phyloP scores from a whole-genome alignment of 1,140 invertebrate species.

The Drosophila sucinea region DNA sequence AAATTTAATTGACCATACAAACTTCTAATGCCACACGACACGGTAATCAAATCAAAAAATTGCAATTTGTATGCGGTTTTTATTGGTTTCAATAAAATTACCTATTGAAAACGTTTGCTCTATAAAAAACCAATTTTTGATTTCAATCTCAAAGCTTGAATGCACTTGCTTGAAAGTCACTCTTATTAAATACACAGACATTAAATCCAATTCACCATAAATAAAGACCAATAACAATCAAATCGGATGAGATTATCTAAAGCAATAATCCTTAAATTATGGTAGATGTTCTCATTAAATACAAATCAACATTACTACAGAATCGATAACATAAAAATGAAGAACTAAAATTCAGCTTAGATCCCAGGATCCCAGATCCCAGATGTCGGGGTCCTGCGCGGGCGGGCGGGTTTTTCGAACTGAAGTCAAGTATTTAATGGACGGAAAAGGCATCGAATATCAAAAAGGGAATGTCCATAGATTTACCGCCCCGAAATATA shows the following conservation, averaged over 20 bases:
- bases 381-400: not conserved
- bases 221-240: not conserved
- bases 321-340: not conserved
- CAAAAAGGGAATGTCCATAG: conserved; percentile 23
- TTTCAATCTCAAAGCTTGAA: too few relatives aligned
- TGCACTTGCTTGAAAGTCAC: not conserved
- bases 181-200: not conserved
- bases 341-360: conserved; percentile 2
- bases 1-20: too few relatives aligned
- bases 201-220: not conserved
- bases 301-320: not conserved
- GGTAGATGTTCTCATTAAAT: not conserved
- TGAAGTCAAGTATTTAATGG: conserved; percentile 8
- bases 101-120: too few relatives aligned
- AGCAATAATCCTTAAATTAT: not conserved
- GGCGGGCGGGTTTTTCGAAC: not conserved
- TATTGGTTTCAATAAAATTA: too few relatives aligned
- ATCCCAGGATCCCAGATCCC: not conserved
- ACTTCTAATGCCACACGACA: too few relatives aligned
- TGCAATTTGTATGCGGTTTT: too few relatives aligned
- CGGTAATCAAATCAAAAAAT: too few relatives aligned
- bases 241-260: not conserved
- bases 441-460: conserved; percentile 28
- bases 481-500: conserved; percentile 38
- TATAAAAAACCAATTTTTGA: too few relatives aligned